A percentile compares a stretch with the other conserved stretches of the same genome.
These are phyloP conservation scores for Tympanuchus pallidicinctus DNA, from an alignment of 2,113 vertebrate species.

Conservation along the genomic window DNA sequence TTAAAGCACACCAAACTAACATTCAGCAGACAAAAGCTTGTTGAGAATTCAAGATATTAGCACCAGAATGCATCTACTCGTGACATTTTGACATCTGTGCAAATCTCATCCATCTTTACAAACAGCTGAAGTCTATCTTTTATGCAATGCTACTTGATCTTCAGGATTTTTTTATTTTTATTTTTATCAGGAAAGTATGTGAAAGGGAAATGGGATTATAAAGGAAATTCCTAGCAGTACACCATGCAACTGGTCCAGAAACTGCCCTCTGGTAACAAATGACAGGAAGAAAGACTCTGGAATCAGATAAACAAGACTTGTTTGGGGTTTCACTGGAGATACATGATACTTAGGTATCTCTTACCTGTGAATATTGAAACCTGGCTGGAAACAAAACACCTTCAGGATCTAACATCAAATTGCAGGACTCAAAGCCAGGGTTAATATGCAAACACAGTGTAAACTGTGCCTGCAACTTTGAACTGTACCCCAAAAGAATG, in stretches of 20 bases:
- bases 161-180: neutral
- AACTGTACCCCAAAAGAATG: neutral
- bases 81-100: neutral
- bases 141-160: neutral
- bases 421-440: neutral
- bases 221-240: neutral
- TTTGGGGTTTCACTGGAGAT: neutral
- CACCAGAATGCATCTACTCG: neutral
- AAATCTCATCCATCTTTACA: neutral
- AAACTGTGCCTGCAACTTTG: neutral
- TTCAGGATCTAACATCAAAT: neutral
- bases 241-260: neutral
- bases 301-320: neutral
- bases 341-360: neutral
- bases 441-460: neutral
- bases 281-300: neutral
- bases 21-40: neutral
- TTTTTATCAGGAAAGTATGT: neutral
- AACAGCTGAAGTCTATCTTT: neutral
- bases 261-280: neutral
- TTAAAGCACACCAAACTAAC: neutral
- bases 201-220: neutral
- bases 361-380: neutral
- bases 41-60: neutral
- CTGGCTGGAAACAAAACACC: neutral